phyloP scores from a whole-genome alignment of 2,113 vertebrate species.

The Grammomys dolichurus region DNA sequence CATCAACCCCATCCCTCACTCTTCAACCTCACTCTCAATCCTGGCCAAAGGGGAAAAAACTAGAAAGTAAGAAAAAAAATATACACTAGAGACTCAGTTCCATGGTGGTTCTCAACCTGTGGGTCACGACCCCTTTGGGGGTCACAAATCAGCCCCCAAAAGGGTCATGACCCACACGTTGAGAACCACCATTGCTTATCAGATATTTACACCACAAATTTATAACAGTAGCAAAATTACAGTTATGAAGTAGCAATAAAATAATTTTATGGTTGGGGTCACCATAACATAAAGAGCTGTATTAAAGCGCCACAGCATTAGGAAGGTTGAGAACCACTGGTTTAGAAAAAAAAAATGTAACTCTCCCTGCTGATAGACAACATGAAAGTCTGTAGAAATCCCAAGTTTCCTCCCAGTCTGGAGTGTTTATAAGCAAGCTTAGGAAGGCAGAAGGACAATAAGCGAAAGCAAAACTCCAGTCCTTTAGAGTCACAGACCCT shows the following conservation, averaged over 20 bases:
- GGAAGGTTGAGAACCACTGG: background rate
- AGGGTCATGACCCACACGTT: too few relatives aligned
- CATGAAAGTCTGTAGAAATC: background rate
- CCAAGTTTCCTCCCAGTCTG: background rate
- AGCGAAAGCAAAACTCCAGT: background rate
- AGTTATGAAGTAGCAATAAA: background rate
- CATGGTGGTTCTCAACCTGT: background rate
- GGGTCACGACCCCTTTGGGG: background rate
- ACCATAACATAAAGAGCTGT: background rate
- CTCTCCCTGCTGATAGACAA: background rate
- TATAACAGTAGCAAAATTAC: background rate
- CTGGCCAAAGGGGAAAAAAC: background rate
- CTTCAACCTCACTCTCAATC: background rate
- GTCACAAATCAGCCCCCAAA: background rate
- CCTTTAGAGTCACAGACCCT: background rate
- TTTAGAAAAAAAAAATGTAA: background rate
- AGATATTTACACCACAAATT: background rate
- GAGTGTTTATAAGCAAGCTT: background rate
- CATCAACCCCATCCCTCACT: background rate
- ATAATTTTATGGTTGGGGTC: background rate
- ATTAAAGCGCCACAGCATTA: background rate
- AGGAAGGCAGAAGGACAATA: background rate
- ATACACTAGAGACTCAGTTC: background rate
- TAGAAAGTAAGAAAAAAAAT: background rate
- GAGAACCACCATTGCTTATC: background rate